Evolutionary conservation across 2,888 invertebrate genomes (phyloP).

Genomic region (Agrotis puta): DNA sequence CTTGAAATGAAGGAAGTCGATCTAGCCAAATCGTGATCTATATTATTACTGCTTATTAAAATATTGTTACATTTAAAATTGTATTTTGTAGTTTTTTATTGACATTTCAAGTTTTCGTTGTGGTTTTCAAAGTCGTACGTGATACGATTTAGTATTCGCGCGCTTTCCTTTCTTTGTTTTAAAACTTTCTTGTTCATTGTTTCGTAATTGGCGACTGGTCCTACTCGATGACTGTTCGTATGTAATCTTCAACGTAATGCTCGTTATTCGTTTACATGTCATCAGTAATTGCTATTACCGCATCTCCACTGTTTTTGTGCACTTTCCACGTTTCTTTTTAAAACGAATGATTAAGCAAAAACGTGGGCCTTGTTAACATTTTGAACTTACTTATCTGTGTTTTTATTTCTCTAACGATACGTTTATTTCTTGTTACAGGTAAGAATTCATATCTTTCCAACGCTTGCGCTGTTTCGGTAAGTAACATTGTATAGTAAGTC

Average conservation of each 20-base stretch:
- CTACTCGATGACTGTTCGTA: conserved; percentile 72
- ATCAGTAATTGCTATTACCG: conserved; percentile 82
- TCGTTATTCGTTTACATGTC: conserved; percentile 81
- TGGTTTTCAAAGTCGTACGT: conserved; percentile 71
- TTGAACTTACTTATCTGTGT: conserved; percentile 72
- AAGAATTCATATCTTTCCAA: conserved; percentile 70
- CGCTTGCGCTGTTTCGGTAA: conserved; percentile 70
- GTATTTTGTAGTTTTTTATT: conserved; percentile 7
- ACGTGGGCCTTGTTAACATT: conserved; percentile 78
- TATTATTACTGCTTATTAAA: conserved; percentile 50
- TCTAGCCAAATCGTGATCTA: conserved; percentile 65
- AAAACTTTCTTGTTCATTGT: conserved; percentile 86
- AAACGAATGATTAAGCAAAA: conserved; percentile 63
- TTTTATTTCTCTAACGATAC: conserved; percentile 59
- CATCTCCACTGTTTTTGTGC: conserved; percentile 77
- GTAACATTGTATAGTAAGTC: conserved; percentile 69
- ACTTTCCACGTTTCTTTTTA: conserved; percentile 70
- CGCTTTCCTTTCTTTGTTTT: conserved; percentile 85
- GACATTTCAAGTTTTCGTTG: conserved; percentile 60
- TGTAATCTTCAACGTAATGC: conserved; percentile 84
- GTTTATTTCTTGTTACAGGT: conserved; percentile 85
- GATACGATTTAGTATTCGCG: conserved; percentile 76
- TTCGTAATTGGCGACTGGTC: conserved; percentile 84
- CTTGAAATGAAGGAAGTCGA: conserved; percentile 73
- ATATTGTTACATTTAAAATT: conserved; percentile 25